A percentile compares a stretch with the other conserved stretches of the same genome.
phyloP scores from a whole-genome alignment of 2,888 invertebrate species.

The Dinocampus coccinellae region DNA sequence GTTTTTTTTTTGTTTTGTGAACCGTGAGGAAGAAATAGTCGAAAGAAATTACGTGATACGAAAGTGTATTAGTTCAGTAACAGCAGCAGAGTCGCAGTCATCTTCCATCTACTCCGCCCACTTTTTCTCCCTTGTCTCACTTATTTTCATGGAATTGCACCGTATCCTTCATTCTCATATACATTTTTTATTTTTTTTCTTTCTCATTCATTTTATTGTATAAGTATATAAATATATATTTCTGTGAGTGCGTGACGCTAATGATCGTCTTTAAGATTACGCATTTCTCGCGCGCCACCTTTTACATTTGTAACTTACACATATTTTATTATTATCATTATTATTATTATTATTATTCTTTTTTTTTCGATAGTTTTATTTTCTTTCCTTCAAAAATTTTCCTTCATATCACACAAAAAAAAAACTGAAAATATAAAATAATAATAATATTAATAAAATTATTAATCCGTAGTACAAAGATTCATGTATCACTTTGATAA shows the following conservation, averaged over 20 bases:
- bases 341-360: too few relatives aligned
- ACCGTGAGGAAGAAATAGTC: background rate
- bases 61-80: slow-evolving; percentile 13
- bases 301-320: slow-evolving; percentile 11
- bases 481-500: background rate
- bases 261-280: slow-evolving; percentile 46
- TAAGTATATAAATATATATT: background rate
- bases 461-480: background rate
- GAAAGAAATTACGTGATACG: slow-evolving; percentile 6
- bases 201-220: slow-evolving; percentile 8
- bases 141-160: slow-evolving; percentile 14
- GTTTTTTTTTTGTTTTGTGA: background rate
- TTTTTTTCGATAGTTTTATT: too few relatives aligned
- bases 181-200: background rate
- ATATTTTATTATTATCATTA: background rate
- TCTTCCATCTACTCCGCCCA: slow-evolving; percentile 4
- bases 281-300: slow-evolving; percentile 21
- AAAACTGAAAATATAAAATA: too few relatives aligned
- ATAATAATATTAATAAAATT: background rate
- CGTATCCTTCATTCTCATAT: background rate
- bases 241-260: slow-evolving; percentile 47
- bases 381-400: background rate
- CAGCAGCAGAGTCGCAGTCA: background rate
- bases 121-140: slow-evolving; percentile 5
- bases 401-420: too few relatives aligned